Evolutionary conservation across 2,888 invertebrate species (phyloP), one percentile per base, ranked within the genome.

Genomic region (Drosophila nigritarsus): DNA sequence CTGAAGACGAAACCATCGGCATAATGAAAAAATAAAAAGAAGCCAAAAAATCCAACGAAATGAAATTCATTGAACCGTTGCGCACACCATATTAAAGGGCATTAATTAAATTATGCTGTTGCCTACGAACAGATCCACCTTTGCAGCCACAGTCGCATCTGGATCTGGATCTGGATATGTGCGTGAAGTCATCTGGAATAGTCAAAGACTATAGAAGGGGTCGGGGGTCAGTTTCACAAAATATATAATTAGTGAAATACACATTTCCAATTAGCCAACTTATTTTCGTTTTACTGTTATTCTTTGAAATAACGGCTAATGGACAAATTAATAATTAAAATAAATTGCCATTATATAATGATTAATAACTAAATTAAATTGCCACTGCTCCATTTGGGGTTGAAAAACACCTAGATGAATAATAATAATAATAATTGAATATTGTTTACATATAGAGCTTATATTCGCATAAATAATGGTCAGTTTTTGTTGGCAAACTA

Each of bases 51-150:
- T 72, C 48, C 60, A 54, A 68, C 49, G 54, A 64, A 80, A 80
- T 73, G 63, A 72, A 76, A 72, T 66, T 70, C 87, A 86, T 78
- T 80, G 80, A 78, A 75, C 68, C 89, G 75, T 78, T 86, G 42
- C 48, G 54, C 58, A 54, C 65, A 71, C 62, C 73, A 74, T 66
- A 81, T 86, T 69, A 83, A 75, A 68, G 62, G 62, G 71, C 87
- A 78, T 78, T 89, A 82, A 87, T 89, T 85, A 75, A 82, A 89
- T 80, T 84, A 77, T 84, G 67, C 64, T 62, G 62, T 67, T 74
- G n/a, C 50, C 66, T 53, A 18, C 64, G 30, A 20, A 29, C 27
- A 48, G 48, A 60, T 50, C 20, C 20, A 36, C 34, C 13, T 38
- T 38, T 36, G n/a, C 38, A 55, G 54, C 5, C 15, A 4, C 40